Conservation (phyloP, 2,797 vertebrate genomes). For the Poeciliopsis presidionis region DNA sequence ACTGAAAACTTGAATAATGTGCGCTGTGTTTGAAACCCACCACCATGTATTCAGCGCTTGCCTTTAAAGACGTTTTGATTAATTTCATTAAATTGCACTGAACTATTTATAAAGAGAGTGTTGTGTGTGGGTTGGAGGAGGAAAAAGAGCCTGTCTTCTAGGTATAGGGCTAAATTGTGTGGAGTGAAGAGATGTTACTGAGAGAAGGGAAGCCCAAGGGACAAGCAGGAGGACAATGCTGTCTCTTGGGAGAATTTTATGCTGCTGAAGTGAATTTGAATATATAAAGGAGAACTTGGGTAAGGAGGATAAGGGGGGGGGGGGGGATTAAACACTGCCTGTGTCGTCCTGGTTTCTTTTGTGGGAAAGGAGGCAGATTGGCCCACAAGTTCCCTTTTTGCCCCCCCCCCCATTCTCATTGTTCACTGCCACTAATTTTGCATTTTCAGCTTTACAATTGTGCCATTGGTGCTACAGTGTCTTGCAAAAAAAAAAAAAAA, state of each 20-base stretch:
- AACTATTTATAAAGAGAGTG: conserved; percentile 69
- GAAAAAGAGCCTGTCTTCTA: conserved; percentile 57
- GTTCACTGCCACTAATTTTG: conserved; percentile 68
- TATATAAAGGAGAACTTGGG: conserved; percentile 80
- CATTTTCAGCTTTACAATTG: conserved; percentile 64
- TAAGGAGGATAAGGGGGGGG: conserved; percentile 63
- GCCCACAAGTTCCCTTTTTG: conserved; percentile 35
- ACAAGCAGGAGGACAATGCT: conserved; percentile 82
- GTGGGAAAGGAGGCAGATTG: conserved; percentile 72
- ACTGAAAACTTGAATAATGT: conserved; percentile 66
- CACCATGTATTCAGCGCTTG: conserved; percentile 63
- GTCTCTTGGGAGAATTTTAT: conserved; percentile 84
- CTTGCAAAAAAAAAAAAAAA: neutral
- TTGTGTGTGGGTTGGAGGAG: conserved; percentile 13
- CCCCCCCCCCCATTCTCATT: conserved; percentile 38
- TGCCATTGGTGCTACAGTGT: conserved; percentile 42
- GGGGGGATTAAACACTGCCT: conserved; percentile 67
- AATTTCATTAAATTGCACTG: conserved; percentile 77
- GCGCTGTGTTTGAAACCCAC: conserved; percentile 72
- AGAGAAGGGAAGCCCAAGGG: conserved; percentile 82
- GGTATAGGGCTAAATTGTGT: conserved; percentile 73
- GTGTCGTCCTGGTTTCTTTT: conserved; percentile 73
- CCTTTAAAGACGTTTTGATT: conserved; percentile 79
- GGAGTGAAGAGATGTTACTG: conserved; percentile 76
- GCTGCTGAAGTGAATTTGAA: conserved; percentile 86